These are phyloP conservation scores for Cyanoramphus novaezelandiae DNA, from an alignment of 2,113 vertebrate genomes.

Conservation along the genomic window DNA sequence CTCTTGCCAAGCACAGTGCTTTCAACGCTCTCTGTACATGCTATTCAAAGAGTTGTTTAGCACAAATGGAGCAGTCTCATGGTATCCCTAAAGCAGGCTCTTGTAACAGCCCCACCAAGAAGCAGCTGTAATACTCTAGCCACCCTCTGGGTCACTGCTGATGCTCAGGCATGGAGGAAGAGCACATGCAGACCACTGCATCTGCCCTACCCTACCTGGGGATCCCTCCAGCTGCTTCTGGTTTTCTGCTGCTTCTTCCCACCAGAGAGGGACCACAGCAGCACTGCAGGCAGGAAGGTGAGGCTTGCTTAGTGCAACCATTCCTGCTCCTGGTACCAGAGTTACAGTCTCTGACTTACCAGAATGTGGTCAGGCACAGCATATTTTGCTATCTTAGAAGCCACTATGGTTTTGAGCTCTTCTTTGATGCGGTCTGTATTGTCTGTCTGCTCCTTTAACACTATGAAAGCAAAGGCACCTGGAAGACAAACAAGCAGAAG, in stretches of 20 bases:
- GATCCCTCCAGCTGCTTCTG: neutral
- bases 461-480: slow-evolving; percentile 91
- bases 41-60: neutral
- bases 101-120: neutral
- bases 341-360: slow-evolving; percentile 73
- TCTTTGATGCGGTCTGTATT: slow-evolving; percentile 64
- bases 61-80: neutral
- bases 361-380: slow-evolving; percentile 89
- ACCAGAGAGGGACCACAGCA: neutral
- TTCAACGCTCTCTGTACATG: neutral
- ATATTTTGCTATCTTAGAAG: slow-evolving; percentile 89
- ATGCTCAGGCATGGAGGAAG: neutral
- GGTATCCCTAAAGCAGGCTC: neutral
- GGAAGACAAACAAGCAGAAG: slow-evolving; percentile 19
- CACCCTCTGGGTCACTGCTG: neutral
- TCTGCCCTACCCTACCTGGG: neutral
- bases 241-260: neutral
- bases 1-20: neutral
- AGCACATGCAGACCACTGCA: neutral
- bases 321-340: neutral
- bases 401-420: slow-evolving; percentile 80
- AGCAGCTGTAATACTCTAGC: neutral
- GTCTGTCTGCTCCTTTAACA: slow-evolving; percentile 77
- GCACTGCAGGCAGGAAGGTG: neutral
- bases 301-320: neutral